Base-by-base conservation (phyloP, 2,888 invertebrate species). In the Sclerodermus sp. region DNA sequence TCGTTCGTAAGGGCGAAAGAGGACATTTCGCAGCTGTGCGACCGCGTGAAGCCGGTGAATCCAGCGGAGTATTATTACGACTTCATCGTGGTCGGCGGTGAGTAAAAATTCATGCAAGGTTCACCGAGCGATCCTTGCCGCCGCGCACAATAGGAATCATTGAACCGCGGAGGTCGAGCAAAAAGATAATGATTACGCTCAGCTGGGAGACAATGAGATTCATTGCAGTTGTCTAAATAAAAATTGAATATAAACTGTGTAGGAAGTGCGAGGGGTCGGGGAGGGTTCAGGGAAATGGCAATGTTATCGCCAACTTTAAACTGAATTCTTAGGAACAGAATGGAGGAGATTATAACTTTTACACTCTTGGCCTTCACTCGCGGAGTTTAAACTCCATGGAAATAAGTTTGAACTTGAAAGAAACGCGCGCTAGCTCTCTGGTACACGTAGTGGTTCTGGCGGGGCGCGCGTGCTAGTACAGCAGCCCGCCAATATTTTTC, bases 41-140 rank as follows among this genome's bases (percentile, higher is more conserved):
- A 83, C 50, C 79, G 87, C 40, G 80, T 87, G 4, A 68, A 50
- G 10, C 82, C 83, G 6, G 72, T 64, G 44, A 71, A 77, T 1
- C 68, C 68, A 1, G 77, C 81, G 1, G 83, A 84, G 45, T 70
- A 79, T 1, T 81, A 78, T 45, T 88, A 87, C 58, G 87, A 88
- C 68, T 88, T 87, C 64, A 82, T 87, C 29, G 86, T 87, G 5
- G 78, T 85, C 10, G 88, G 87, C 0, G 86, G 77, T 77, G 48
- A 71, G 76, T 71, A 61, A n/a, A 15, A 14, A 34, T 13, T 13
- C 4, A 14, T 34, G 3, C 4, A 34, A 34, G 31, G 34, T 34
- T 34, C 14, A 14, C 12, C 34, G 34, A 34, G 34, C 14, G 23
- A 8, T 4, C 34, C 10, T 10, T 34, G 6, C 34, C 34, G 34